phyloP scores from a whole-genome alignment of 2,888 invertebrate species.

The Trissonchulus sp. region DNA sequence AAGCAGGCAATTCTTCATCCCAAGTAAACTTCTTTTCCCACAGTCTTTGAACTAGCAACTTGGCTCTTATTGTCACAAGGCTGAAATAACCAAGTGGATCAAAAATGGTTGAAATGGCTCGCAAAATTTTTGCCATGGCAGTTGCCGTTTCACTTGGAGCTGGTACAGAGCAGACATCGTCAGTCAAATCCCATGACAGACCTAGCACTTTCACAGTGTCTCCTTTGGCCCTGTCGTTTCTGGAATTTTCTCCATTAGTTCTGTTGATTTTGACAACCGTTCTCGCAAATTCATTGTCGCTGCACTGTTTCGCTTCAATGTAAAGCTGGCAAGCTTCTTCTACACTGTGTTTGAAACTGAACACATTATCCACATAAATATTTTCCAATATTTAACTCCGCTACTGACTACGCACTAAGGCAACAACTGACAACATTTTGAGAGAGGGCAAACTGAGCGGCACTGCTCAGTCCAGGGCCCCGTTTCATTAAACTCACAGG shows the following conservation, averaged over 20 bases:
- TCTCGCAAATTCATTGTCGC: slow-evolving; percentile 25
- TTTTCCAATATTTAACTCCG: slow-evolving; percentile 35
- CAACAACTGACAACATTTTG: no score
- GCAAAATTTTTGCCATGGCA: slow-evolving; percentile 31
- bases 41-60: no score
- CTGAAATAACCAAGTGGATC: slow-evolving; percentile 41
- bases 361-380: no score
- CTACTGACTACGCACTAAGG: no score
- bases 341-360: neutral
- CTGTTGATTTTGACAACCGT: slow-evolving; percentile 7
- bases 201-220: slow-evolving; percentile 17
- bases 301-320: slow-evolving; percentile 26
- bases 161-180: no score
- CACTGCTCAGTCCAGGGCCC: no score
- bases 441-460: no score
- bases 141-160: no score
- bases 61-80: no score
- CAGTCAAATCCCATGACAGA: neutral
- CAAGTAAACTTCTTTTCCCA: slow-evolving; percentile 37
- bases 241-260: no score
- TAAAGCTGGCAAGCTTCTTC: slow-evolving; percentile 25
- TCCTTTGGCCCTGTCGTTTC: neutral
- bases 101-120: slow-evolving; percentile 34
- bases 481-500: no score
- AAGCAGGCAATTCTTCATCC: slow-evolving; percentile 38